These are phyloP conservation scores for Lepisosteus osseus DNA, from an alignment of 2,113 vertebrate genomes.

Conservation along the genomic window DNA sequence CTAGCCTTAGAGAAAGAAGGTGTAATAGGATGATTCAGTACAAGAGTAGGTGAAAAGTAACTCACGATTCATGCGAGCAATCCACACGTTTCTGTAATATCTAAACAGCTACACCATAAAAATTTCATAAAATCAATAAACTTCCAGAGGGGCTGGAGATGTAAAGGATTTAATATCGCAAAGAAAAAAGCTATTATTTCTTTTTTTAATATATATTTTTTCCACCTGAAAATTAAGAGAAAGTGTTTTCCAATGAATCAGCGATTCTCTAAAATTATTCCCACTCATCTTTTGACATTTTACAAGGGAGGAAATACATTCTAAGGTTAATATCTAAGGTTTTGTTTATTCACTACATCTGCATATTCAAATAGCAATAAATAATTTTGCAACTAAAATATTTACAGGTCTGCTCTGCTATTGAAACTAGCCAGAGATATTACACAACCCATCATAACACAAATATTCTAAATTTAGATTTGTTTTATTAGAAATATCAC, in stretches of 20 bases:
- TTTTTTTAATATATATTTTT: not conserved
- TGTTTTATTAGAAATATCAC: constrained; percentile 10
- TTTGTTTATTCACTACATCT: too few relatives aligned
- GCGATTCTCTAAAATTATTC: too few relatives aligned
- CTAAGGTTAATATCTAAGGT: too few relatives aligned
- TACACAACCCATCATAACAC: too few relatives aligned
- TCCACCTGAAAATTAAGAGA: not conserved
- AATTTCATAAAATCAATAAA: not conserved
- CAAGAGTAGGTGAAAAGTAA: not conserved
- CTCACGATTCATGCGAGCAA: not conserved
- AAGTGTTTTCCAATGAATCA: not conserved
- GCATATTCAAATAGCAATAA: too few relatives aligned
- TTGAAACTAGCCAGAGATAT: too few relatives aligned
- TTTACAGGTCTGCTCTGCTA: too few relatives aligned
- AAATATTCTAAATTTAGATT: too few relatives aligned
- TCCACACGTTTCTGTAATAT: not conserved
- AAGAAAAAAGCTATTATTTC: not conserved
- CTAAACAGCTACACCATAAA: not conserved
- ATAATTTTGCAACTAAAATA: too few relatives aligned
- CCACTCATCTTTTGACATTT: too few relatives aligned
- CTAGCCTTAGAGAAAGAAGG: not conserved
- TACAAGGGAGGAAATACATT: too few relatives aligned
- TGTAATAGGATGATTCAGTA: not conserved
- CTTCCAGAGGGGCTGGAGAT: not conserved
- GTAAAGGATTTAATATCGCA: not conserved